Percentiles rank a stretch among this genome's conserved stretches.
These are phyloP conservation scores for Meleagris gallopavo DNA, from an alignment of 2,113 vertebrate genomes.

Conservation along the genomic window DNA sequence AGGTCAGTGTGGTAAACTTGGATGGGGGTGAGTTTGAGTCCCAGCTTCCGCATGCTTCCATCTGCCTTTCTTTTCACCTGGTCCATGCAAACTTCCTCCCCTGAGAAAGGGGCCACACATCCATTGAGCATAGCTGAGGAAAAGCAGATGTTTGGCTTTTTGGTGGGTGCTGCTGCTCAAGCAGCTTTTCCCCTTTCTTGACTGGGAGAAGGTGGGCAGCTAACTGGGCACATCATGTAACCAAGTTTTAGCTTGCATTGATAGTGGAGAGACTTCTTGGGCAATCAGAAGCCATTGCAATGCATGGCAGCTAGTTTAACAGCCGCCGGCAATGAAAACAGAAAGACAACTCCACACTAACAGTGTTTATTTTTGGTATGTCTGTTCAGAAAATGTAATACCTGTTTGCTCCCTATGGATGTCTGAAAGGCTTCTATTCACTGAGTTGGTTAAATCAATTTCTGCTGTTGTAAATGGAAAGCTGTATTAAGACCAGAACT, in stretches of 20 bases:
- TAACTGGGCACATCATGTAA: rapidly evolving
- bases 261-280: background rate
- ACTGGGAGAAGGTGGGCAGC: background rate
- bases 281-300: rapidly evolving
- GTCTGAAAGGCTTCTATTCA: conserved; percentile 32
- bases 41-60: background rate
- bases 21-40: background rate
- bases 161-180: background rate
- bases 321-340: background rate
- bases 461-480: background rate
- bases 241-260: background rate
- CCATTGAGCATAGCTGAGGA: background rate
- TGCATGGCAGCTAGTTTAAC: background rate
- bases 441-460: conserved; percentile 58
- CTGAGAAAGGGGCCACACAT: background rate
- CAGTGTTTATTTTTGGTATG: background rate
- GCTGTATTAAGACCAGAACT: conserved; percentile 11
- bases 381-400: background rate
- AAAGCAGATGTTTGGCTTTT: background rate
- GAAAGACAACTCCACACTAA: rapidly evolving
- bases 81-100: background rate
- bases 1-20: background rate
- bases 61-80: background rate
- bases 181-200: background rate
- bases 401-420: background rate